Evolutionary conservation across 2,113 vertebrate species (phyloP), one percentile per base, ranked within the genome.

Genomic region (Herpetotheres cachinnans): DNA sequence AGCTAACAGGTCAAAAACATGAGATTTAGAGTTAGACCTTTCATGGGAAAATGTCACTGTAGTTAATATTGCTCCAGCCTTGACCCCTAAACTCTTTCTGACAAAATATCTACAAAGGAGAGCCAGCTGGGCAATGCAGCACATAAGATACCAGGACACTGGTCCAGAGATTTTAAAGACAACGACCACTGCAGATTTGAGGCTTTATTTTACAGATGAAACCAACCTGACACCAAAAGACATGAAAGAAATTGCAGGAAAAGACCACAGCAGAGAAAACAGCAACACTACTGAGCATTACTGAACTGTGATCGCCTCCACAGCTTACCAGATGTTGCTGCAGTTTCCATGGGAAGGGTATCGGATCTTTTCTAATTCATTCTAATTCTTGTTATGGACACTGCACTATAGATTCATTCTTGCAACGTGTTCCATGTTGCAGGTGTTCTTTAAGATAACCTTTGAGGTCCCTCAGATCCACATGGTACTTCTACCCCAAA

Each of bases 11-110:
- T 67, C 19, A 91, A 67, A 95, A 25, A 8, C 17, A 14, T 46
- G 52, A 92, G n/a, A 89, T 89, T 71, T 79, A 59, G 19, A 66
- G 66, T 73, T 55, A 81, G 54, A 32, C 27, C 24, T 95, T 85
- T 44, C 49, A n/a, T 16, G 34, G 29, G 86, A 96, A 84, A 94
- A 85, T 47, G 46, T 82, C 90, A 93, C 19, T 82, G 56, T 71
- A 96, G 85, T 93, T 56, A 93, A 44, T 74, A 74, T 4, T 78
- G n/a, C 40, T 90, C 9, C 30, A 82, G 66, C 30, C 70, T 52
- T 86, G 67, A 94, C 54, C 69, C 10, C 15, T 78, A 83, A 93
- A 80, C 69, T 93, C 44, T 83, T 95, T 78, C 29, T 58, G 42
- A 81, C 49, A 86, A 25, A 44, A 61, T 47, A n/a, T 16, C 38